phyloP scores from a whole-genome alignment of 1,140 invertebrate species.

The Nasonia longicornis region DNA sequence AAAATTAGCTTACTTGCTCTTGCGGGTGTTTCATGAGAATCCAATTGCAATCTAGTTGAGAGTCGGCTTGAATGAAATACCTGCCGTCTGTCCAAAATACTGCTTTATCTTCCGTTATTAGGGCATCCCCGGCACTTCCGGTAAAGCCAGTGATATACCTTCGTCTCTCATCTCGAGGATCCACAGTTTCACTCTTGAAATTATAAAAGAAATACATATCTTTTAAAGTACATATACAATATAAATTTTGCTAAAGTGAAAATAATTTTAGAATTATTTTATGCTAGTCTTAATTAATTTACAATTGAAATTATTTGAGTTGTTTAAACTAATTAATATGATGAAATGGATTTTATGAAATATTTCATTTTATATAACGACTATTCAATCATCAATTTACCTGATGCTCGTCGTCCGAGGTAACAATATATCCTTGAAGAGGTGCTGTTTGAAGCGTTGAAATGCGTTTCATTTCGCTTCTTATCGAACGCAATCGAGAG shows the following conservation, averaged over 20 bases:
- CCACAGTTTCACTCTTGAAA: slow-evolving; percentile 38
- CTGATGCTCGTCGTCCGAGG: slow-evolving; percentile 84
- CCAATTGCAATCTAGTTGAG: slow-evolving; percentile 85
- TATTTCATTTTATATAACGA: neutral
- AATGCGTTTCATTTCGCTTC: slow-evolving; percentile 76
- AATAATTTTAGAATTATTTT: neutral
- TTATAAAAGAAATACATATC: neutral
- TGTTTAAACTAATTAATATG: neutral
- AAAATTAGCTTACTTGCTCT: slow-evolving; percentile 50
- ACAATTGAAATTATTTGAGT: neutral
- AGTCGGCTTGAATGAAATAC: slow-evolving; percentile 83
- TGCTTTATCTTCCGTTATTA: slow-evolving; percentile 81
- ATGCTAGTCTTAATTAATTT: neutral
- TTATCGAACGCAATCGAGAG: slow-evolving; percentile 70
- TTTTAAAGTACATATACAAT: neutral
- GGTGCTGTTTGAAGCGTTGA: slow-evolving; percentile 73
- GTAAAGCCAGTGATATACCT: slow-evolving; percentile 89
- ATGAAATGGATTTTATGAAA: neutral
- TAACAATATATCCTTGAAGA: slow-evolving; percentile 82
- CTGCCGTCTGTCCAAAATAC: slow-evolving; percentile 91
- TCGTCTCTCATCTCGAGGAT: slow-evolving; percentile 77
- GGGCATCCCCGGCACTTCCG: slow-evolving; percentile 83
- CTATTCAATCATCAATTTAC: slow-evolving; percentile 64
- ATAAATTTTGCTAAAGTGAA: neutral
- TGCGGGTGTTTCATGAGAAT: slow-evolving; percentile 80